These are phyloP conservation scores for Pollenia amentaria DNA, from an alignment of 2,888 invertebrate genomes.

Conservation along the genomic window DNA sequence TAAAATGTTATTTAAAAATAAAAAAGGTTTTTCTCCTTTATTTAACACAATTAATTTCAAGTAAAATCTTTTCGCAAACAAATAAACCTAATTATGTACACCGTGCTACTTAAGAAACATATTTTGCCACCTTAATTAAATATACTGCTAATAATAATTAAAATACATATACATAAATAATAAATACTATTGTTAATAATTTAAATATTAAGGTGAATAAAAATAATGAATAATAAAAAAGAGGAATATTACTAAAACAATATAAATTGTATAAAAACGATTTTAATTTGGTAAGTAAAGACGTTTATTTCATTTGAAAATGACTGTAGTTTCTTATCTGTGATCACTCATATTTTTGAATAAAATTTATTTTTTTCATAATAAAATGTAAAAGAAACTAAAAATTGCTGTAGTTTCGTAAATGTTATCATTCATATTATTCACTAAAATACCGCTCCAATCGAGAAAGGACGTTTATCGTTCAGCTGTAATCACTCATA, in stretches of 20 bases:
- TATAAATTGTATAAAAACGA: neutral
- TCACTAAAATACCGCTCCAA: too few species aligned
- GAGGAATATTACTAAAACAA: conserved; percentile 27
- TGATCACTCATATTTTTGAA: too few species aligned
- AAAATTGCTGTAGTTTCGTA: too few species aligned
- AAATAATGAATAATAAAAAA: conserved; percentile 19
- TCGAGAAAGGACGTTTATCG: too few species aligned
- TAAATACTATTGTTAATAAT: conserved; percentile 59
- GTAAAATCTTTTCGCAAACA: conserved; percentile 49
- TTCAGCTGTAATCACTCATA: too few species aligned
- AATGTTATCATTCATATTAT: too few species aligned
- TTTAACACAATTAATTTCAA: conserved; percentile 15
- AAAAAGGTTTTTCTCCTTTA: conserved; percentile 2
- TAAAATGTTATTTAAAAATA: neutral
- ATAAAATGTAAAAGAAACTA: too few species aligned
- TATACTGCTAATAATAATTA: conserved; percentile 62
- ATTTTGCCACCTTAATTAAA: conserved; percentile 67
- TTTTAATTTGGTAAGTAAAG: neutral
- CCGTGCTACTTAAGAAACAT: conserved; percentile 66
- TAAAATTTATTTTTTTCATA: too few species aligned
- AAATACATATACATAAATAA: conserved; percentile 27
- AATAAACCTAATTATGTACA: conserved; percentile 51
- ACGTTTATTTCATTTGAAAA: too few species aligned
- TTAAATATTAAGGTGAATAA: conserved; percentile 48
- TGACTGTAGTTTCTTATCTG: too few species aligned